These are phyloP conservation scores for Sebastes flavidus DNA, from an alignment of 2,797 vertebrate genomes.

Conservation along the genomic window DNA sequence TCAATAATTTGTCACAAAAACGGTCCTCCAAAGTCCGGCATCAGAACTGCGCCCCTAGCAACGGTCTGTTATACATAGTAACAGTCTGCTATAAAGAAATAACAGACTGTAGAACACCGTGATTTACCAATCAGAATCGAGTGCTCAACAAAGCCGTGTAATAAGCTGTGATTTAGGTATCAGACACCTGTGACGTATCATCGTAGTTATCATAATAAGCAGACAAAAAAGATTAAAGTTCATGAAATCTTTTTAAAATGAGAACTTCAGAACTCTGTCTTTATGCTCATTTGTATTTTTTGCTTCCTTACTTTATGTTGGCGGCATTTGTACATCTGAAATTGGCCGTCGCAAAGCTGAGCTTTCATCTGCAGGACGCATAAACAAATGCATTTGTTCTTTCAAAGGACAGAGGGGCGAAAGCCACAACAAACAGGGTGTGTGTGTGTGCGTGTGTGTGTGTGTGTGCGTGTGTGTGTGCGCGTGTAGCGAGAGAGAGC, in stretches of 20 bases:
- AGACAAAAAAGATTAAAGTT: neutral
- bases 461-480: slow-evolving; percentile 27
- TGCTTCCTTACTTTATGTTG: neutral
- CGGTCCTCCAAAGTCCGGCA: no score
- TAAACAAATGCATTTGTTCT: slow-evolving; percentile 75
- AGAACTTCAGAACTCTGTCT: neutral
- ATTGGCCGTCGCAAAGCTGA: slow-evolving; percentile 45
- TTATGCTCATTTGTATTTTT: neutral
- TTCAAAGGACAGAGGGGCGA: slow-evolving; percentile 62
- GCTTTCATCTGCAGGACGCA: slow-evolving; percentile 74
- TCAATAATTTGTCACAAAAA: no score
- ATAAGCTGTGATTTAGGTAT: neutral
- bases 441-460: neutral
- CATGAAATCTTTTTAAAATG: neutral
- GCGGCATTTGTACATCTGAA: slow-evolving; percentile 55
- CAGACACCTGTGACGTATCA: slow-evolving; percentile 36
- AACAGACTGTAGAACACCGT: no score
- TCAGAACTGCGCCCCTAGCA: no score
- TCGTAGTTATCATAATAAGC: neutral
- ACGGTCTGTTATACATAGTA: no score
- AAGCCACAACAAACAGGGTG: slow-evolving; percentile 68
- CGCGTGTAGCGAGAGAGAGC: slow-evolving; percentile 22
- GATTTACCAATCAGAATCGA: no score
- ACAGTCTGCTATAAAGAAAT: no score
- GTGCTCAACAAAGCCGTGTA: no score